Conservation (phyloP, 1,140 invertebrate genomes). For the Ips nitidus region DNA sequence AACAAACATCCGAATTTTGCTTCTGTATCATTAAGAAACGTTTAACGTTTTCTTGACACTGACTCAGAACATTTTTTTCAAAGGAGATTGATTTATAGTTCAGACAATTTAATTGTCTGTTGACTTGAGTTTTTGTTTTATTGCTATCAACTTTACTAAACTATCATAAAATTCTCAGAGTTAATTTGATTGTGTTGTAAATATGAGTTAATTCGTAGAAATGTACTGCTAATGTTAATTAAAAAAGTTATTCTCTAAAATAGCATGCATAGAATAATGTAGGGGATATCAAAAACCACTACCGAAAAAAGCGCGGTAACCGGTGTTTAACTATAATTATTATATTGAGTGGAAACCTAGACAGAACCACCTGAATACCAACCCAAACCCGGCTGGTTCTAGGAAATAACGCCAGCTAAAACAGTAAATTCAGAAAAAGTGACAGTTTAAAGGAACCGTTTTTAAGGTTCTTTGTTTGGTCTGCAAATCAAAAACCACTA, state of each 20-base stretch:
- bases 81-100: conserved; percentile 5
- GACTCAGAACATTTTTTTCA: conserved; percentile 13
- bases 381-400: conserved; percentile 17
- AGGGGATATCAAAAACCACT: not conserved
- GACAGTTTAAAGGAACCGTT: conserved; percentile 22
- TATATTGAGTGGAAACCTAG: conserved; percentile 22
- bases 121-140: not conserved
- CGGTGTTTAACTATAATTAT: conserved; percentile 31
- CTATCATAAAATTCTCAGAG: too few species aligned
- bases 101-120: not conserved
- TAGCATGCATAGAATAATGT: not conserved
- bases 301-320: conserved; percentile 8
- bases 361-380: conserved; percentile 17
- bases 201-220: not conserved
- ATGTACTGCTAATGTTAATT: not conserved
- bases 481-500: too few species aligned
- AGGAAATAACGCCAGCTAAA: conserved; percentile 22
- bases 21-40: conserved; percentile 35
- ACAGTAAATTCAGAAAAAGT: conserved; percentile 29
- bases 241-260: not conserved
- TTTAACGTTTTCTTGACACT: conserved; percentile 29
- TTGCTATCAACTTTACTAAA: too few species aligned
- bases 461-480: conserved; percentile 17
- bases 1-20: conserved; percentile 34
- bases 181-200: too few species aligned